Percentiles rank a stretch among this genome's conserved stretches.
phyloP scores from a whole-genome alignment of 2,888 invertebrate species.

The Colostygia pectinataria region DNA sequence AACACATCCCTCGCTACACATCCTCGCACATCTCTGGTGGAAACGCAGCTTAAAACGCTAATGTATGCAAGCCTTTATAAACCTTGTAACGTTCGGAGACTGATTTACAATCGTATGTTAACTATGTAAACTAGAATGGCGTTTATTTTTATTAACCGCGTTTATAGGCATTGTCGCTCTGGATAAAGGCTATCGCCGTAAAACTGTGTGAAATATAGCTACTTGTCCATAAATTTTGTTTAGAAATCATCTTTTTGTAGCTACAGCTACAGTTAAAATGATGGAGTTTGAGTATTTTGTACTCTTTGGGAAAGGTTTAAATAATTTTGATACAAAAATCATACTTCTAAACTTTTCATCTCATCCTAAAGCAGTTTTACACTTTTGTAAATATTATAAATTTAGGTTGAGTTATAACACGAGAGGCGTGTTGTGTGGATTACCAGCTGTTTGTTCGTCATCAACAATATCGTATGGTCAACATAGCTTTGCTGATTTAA shows the following conservation, averaged over 20 bases:
- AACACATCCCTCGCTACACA: too few relatives aligned
- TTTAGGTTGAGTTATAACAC: too few relatives aligned
- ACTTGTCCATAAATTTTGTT: slow-evolving; percentile 30
- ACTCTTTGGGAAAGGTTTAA: slow-evolving; percentile 4
- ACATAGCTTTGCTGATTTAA: too few relatives aligned
- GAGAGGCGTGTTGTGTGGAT: too few relatives aligned
- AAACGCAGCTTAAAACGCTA: neutral
- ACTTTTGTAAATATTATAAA: too few relatives aligned
- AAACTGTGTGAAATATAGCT: slow-evolving; percentile 28
- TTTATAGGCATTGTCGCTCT: slow-evolving; percentile 35
- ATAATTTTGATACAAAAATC: too few relatives aligned
- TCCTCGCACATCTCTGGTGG: too few relatives aligned
- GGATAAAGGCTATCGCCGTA: slow-evolving; percentile 35
- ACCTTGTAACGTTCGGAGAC: slow-evolving; percentile 45
- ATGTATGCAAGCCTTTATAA: slow-evolving; percentile 26
- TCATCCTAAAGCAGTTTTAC: too few relatives aligned
- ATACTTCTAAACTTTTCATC: too few relatives aligned
- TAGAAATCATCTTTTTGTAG: slow-evolving; percentile 21
- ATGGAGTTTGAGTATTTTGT: slow-evolving; percentile 12
- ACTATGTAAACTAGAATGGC: slow-evolving; percentile 41
- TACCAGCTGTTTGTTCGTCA: too few relatives aligned
- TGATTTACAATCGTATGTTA: slow-evolving; percentile 36
- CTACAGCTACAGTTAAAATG: slow-evolving; percentile 12
- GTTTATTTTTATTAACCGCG: slow-evolving; percentile 36
- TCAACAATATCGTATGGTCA: too few relatives aligned